phyloP scores from a whole-genome alignment of 1,140 invertebrate genomes.

The Cepaea nemoralis region DNA sequence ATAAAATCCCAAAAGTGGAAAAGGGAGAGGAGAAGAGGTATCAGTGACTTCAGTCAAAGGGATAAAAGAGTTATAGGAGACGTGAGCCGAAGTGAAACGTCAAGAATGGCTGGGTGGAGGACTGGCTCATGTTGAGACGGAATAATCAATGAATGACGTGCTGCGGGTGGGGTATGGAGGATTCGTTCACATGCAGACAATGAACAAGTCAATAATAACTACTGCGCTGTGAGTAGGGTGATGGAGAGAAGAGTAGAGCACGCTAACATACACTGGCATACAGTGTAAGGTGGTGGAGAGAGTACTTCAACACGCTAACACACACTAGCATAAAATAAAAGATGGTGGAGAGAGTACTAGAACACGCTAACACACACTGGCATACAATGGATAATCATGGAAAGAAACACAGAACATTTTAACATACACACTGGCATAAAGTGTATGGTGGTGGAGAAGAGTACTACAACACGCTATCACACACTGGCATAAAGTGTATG shows the following conservation, averaged over 20 bases:
- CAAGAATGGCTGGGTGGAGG: background rate
- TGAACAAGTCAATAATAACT: conserved; percentile 1
- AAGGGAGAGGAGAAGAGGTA: background rate
- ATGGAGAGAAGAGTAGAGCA: background rate
- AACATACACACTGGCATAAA: no score
- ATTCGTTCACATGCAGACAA: background rate
- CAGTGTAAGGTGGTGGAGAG: no score
- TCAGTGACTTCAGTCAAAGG: background rate
- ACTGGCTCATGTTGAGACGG: conserved; percentile 21
- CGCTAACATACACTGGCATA: no score
- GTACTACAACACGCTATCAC: no score
- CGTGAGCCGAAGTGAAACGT: background rate
- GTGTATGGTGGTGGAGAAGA: no score
- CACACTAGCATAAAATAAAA: no score
- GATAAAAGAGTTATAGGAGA: background rate
- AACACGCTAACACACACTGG: no score
- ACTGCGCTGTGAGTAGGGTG: background rate
- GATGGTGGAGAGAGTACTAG: no score
- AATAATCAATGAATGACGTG: conserved; percentile 1
- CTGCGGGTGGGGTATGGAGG: background rate
- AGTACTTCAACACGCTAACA: no score
- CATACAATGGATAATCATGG: no score
- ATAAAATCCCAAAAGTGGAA: background rate
- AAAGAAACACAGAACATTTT: no score
- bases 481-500: no score